Base-by-base conservation (phyloP, 1,140 invertebrate species). In the Drosophila yakuba region DNA sequence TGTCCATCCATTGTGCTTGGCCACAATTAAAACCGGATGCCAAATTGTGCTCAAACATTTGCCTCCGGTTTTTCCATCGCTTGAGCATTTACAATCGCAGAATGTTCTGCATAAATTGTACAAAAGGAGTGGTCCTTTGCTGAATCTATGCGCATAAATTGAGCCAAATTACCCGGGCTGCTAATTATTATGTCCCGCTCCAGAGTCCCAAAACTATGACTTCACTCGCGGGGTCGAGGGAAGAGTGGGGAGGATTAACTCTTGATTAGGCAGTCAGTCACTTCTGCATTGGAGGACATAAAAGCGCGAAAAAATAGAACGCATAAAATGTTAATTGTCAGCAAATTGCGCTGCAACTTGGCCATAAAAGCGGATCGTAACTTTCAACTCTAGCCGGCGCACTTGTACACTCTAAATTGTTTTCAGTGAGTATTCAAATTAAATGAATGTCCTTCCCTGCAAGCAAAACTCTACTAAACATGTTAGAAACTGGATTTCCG, bases 61-160 rank as follows among this genome's bases (percentile, higher is more conserved):
- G 55, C 50, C 50, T 48, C 39, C 41, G 48, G 50, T 54, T 67
- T 74, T 67, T 43, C 52, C 67, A 69, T 59, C 56, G 45, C 60
- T 77, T 77, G 62, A 61, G 51, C 63, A 59, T 78, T 76, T 77
- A 58, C 68, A 77, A 62, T 71, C 63, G 74, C 51, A 52, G 71
- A 85, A 64, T 86, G 74, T 35, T 55, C 15, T 64, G 57, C 64
- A 85, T 71, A 74, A 78, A 74, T 72, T 76, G 47, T 15, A 58
- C 58, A 50, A 57, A 50, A n/a, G 45, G 44, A 41, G 68, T 54
- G 80, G 82, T 86, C 59, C 25, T 51, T 48, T 72, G 35, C 63
- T 63, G 41, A 74, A 79, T 68, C 57, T 84, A 80, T 88, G 84
- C 80, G 73, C 84, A 88, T 90, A 80, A 80, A 80, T 84, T 82